Evolutionary conservation across 1,140 invertebrate species (phyloP), one percentile per base, ranked within the genome.

Genomic region (Nymphalis io): DNA sequence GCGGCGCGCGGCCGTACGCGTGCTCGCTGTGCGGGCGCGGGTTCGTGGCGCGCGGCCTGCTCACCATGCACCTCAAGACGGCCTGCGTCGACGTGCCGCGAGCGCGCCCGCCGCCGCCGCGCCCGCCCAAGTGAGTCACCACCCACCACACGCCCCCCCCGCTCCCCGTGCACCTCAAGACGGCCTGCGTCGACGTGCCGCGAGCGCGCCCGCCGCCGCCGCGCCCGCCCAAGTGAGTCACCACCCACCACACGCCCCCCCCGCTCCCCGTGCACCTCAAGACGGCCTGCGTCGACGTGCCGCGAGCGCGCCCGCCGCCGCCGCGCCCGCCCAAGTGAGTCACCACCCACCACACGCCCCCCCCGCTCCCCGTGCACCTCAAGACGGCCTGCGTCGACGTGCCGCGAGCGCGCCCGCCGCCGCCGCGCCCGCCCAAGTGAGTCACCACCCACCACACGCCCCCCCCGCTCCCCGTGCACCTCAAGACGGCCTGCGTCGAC

Each of bases 1-100:
- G 95, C 20, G 96, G 96, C 8, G 95, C 96, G 79, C 93, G 95
- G 72, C 96, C 96, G 0, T 96, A 96, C 83, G 93, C 93, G 75
- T 96, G 96, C 83, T 90, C 91, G 53, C 92, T 93, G 60, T 97
- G 96, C 82, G 87, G 92, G 6, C 94, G 95, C 77, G 94, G 94
- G 0, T 95, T 94, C 76, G 93, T 94, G 10, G 93, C 94, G 23
- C 93, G 93, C 73, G 94, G 93, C 1, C 90, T 94, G 72, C 86
- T 95, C n/a, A 94, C 94, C 66, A 93, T 93, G 82, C 94, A 95
- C 70, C 85, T 93, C 71, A 94, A 94, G 82, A 92, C 79, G 38
- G 85, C 88, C 40, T 92, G 90, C 79, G 84, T 88, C 73, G 80
- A 75, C 67, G 63, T 53, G 10, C 64, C 72, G 64, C 66, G 61